Conservation (phyloP, 2,113 vertebrate genomes). For the Leucosticte australis region DNA sequence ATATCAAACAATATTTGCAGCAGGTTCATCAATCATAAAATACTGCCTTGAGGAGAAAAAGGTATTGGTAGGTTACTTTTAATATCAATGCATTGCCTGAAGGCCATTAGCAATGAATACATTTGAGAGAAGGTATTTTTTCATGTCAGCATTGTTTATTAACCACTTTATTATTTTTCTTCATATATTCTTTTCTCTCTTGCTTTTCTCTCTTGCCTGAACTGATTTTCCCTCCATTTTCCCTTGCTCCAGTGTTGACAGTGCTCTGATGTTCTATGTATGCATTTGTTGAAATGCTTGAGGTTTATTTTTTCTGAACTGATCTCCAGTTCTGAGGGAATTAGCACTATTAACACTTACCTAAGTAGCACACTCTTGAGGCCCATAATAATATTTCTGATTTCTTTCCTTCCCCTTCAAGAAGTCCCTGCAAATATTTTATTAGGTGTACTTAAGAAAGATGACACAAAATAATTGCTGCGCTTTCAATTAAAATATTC, state of each 20-base stretch:
- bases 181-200: background rate
- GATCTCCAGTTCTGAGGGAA: background rate
- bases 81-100: background rate
- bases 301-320: background rate
- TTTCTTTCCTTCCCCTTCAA: background rate
- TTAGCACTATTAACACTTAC: background rate
- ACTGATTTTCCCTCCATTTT: background rate
- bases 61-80: background rate
- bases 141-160: rapidly evolving
- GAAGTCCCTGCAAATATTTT: background rate
- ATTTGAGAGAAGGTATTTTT: background rate
- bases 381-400: background rate
- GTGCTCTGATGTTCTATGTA: background rate
- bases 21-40: background rate
- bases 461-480: background rate
- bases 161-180: background rate
- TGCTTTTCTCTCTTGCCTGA: background rate
- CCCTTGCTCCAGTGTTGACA: background rate
- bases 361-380: background rate
- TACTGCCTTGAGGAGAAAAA: background rate
- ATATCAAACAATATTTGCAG: background rate
- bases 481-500: background rate
- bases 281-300: background rate
- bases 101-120: background rate
- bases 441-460: background rate